Conservation (phyloP, 2,113 vertebrate genomes). For the Fulica atra region DNA sequence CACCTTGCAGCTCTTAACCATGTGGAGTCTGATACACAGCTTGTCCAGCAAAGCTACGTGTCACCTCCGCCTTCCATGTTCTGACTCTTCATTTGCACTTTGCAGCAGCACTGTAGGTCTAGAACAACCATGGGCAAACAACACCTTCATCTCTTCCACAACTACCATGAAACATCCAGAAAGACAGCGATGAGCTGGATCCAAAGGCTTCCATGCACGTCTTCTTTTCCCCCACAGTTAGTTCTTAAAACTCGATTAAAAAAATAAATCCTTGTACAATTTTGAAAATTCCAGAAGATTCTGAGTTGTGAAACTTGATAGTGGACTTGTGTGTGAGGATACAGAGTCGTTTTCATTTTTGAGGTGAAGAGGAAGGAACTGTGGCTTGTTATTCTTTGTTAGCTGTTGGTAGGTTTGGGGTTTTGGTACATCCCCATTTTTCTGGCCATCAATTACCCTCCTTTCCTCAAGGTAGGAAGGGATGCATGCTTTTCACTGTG, state of each 20-base stretch:
- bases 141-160: not conserved
- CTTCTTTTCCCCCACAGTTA: not conserved
- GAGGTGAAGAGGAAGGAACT: not conserved
- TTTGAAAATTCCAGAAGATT: not conserved
- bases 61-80: not conserved
- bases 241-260: not conserved
- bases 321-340: not conserved
- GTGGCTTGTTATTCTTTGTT: not conserved
- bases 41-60: not conserved
- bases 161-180: rapidly evolving
- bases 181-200: not conserved
- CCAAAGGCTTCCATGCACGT: not conserved
- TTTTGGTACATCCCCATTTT: not conserved
- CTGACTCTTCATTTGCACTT: not conserved
- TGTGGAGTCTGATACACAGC: not conserved
- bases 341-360: rapidly evolving
- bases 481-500: not conserved
- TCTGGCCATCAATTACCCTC: not conserved
- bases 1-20: not conserved
- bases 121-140: rapidly evolving
- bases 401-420: not conserved
- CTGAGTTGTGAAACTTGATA: not conserved
- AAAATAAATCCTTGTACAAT: not conserved
- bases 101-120: not conserved
- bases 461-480: not conserved